These are phyloP conservation scores for Liasis olivaceus DNA, from an alignment of 2,797 vertebrate genomes.

Conservation along the genomic window DNA sequence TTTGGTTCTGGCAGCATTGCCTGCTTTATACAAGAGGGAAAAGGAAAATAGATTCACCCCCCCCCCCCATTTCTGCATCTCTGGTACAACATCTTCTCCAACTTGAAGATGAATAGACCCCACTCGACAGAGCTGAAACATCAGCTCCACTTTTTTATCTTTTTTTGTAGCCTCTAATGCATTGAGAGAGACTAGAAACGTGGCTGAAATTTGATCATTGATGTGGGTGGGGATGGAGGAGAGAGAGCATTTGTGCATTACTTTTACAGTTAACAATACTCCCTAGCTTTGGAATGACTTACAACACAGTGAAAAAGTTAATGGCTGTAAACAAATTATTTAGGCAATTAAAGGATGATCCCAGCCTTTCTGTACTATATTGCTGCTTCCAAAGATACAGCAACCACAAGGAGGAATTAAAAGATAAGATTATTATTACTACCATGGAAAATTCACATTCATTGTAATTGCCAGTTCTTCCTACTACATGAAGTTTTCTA, in stretches of 20 bases:
- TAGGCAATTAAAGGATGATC: background rate
- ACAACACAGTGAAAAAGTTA: background rate
- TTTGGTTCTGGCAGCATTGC: background rate
- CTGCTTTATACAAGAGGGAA: background rate
- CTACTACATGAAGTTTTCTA: background rate
- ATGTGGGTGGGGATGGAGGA: too few relatives aligned
- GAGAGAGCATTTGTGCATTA: background rate
- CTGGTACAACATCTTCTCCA: background rate
- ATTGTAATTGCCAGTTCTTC: background rate
- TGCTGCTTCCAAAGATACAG: background rate
- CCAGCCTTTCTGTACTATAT: background rate
- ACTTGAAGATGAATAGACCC: background rate
- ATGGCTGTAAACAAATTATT: background rate
- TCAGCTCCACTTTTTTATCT: background rate
- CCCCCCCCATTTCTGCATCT: too few relatives aligned
- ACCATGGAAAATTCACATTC: background rate
- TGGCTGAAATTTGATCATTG: background rate
- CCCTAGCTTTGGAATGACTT: background rate
- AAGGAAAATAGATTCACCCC: background rate
- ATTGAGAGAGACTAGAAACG: background rate
- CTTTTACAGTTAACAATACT: background rate
- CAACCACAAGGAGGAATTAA: background rate
- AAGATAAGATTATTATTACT: background rate
- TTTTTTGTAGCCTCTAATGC: background rate
- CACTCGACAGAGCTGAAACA: background rate